Percentiles rank a stretch among this genome's conserved stretches.
phyloP scores from a whole-genome alignment of 2,888 invertebrate species.

The Brachyptera risi region DNA sequence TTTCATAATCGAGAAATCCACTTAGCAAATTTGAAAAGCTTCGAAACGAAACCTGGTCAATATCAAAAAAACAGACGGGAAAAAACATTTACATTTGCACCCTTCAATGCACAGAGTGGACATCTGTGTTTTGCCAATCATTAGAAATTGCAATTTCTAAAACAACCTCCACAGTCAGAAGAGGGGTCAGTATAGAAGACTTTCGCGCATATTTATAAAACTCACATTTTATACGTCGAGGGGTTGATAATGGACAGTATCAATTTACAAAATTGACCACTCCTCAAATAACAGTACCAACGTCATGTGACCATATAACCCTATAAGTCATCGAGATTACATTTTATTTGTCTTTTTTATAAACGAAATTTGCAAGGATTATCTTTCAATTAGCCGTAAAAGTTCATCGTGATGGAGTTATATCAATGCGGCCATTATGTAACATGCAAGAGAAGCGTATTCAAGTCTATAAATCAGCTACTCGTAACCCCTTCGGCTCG shows the following conservation, averaged over 20 bases:
- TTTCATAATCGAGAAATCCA: constrained; percentile 4
- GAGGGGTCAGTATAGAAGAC: neutral
- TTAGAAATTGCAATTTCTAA: neutral
- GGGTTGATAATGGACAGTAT: neutral
- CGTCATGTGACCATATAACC: too few species aligned
- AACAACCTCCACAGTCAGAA: neutral
- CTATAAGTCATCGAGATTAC: too few species aligned
- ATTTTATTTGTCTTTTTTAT: too few species aligned
- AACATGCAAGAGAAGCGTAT: too few species aligned
- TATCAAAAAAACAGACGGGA: neutral
- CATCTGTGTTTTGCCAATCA: constrained; percentile 3
- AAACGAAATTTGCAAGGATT: too few species aligned
- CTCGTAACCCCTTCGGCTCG: too few species aligned
- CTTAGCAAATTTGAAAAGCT: constrained; percentile 6
- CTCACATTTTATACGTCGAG: neutral
- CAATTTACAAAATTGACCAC: constrained; percentile 3
- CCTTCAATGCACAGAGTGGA: constrained; percentile 2
- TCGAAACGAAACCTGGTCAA: neutral
- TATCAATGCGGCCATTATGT: too few species aligned
- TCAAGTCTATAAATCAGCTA: too few species aligned
- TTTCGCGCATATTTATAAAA: neutral
- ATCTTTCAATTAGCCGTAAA: too few species aligned
- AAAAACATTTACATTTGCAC: neutral
- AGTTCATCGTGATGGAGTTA: too few species aligned
- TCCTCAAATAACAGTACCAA: too few species aligned